phyloP scores from a whole-genome alignment of 2,797 vertebrate species.

The Artibeus jamaicensis region DNA sequence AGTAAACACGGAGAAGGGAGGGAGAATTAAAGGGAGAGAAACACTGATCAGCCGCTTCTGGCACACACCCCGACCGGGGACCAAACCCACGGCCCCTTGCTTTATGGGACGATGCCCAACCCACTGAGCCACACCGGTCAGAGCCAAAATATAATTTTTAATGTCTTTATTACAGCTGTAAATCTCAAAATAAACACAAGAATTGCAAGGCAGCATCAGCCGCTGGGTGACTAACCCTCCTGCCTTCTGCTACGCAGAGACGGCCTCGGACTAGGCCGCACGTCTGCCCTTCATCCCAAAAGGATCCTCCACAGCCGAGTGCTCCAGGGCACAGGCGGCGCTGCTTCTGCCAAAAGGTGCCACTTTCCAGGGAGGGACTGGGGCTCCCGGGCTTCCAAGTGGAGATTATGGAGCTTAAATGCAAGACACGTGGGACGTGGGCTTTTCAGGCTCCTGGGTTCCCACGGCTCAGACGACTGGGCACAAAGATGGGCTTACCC shows the following conservation, averaged over 20 bases:
- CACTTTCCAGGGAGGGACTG: not conserved
- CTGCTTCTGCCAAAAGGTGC: not conserved
- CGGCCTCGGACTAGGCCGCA: not conserved
- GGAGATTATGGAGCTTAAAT: not conserved
- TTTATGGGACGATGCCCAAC: not conserved
- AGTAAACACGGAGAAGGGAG: not conserved
- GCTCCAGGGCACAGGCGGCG: not conserved
- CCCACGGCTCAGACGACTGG: not conserved
- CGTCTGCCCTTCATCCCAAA: not conserved
- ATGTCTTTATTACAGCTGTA: slow-evolving; percentile 8
- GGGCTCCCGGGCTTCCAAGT: not conserved
- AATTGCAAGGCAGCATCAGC: slow-evolving; percentile 2
- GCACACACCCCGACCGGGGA: too few species aligned
- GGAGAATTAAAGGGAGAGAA: too few species aligned
- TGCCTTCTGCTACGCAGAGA: slow-evolving; percentile 10
- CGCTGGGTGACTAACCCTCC: slow-evolving; percentile 34
- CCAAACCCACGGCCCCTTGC: too few species aligned
- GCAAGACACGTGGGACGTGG: not conserved
- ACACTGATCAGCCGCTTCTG: too few species aligned
- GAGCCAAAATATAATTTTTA: not conserved
- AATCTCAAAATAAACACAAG: slow-evolving; percentile 53
- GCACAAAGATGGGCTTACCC: not conserved
- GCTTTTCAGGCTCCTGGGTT: too few species aligned
- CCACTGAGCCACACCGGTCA: too few species aligned
- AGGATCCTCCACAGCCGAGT: not conserved